phyloP scores from a whole-genome alignment of 2,797 vertebrate species.

The Brachymystax lenok region DNA sequence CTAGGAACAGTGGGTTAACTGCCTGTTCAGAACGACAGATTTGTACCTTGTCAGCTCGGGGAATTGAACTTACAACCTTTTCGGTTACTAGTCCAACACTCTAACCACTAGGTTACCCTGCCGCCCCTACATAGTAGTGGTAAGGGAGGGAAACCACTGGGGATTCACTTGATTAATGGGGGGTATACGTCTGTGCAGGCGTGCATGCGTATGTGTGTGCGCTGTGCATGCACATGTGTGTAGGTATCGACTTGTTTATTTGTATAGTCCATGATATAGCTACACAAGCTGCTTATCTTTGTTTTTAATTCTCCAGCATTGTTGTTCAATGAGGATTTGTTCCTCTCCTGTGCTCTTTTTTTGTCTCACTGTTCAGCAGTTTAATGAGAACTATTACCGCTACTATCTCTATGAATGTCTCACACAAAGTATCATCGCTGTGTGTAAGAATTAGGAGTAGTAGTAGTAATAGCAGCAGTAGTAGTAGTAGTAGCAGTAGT shows the following conservation, averaged over 20 bases:
- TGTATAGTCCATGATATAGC: too few species aligned
- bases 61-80: too few species aligned
- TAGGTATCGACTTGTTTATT: neutral
- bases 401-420: neutral
- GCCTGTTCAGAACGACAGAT: too few species aligned
- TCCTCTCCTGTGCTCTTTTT: neutral
- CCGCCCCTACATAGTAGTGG: too few species aligned
- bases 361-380: neutral
- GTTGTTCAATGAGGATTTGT: neutral
- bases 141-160: neutral
- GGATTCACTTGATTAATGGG: neutral
- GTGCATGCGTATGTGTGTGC: neutral
- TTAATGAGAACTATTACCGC: neutral
- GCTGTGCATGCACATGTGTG: neutral
- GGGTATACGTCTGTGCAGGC: neutral
- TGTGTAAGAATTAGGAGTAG: neutral
- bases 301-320: neutral
- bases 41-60: too few species aligned
- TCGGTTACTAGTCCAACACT: too few species aligned
- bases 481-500: neutral
- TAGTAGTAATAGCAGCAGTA: neutral
- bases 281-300: neutral
- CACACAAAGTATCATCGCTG: neutral
- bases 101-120: too few species aligned
- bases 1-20: too few species aligned